Conservation (phyloP, 1,140 invertebrate species). For the Panulirus ornatus region DNA sequence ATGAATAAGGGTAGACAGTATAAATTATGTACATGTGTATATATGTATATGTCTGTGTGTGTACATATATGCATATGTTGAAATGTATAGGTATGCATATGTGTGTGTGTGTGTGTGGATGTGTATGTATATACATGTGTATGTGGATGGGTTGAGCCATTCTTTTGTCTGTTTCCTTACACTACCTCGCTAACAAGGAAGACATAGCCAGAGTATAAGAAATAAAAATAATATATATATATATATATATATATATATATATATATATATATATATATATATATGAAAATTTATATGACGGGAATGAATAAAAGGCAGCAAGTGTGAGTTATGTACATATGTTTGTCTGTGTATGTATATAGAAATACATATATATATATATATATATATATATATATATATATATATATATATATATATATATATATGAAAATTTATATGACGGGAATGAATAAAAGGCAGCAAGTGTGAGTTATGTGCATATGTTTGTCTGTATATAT, state of each 20-base stretch:
- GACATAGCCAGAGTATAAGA: no score
- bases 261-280: background rate
- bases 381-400: conserved; percentile 23
- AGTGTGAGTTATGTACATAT: background rate
- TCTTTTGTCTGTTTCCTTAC: no score
- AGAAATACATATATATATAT: conserved; percentile 1
- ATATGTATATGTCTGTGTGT: background rate
- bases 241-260: background rate
- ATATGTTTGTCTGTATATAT: background rate
- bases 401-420: conserved; percentile 30
- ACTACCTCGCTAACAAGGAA: no score
- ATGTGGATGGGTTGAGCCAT: no score
- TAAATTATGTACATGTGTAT: no score
- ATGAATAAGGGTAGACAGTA: no score
- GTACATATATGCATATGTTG: no score
- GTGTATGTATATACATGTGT: no score
- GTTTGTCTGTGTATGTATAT: background rate
- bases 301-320: background rate
- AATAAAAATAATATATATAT: background rate
- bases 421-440: conserved; percentile 34
- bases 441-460: no score
- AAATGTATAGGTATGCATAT: background rate
- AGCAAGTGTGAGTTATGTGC: no score
- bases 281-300: no score
- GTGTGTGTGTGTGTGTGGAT: background rate